Evolutionary conservation across 2,888 invertebrate genomes (phyloP), one percentile per base, ranked within the genome.

Genomic region (Sturmia bella): DNA sequence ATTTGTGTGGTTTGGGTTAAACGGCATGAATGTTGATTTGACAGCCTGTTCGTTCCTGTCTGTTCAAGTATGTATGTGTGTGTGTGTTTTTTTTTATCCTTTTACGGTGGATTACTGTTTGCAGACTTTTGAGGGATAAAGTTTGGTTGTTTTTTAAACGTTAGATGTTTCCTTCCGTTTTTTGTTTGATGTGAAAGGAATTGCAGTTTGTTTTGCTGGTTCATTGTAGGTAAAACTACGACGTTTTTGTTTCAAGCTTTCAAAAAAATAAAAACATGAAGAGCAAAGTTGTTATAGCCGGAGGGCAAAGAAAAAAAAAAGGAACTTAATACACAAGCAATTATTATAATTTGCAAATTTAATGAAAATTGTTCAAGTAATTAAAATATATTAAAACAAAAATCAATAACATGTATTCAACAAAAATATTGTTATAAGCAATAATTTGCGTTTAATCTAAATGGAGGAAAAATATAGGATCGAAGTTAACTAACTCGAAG

Each of bases 251-350:
- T 75, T 52, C 6, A 21, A 37, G 5, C 32, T 9, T 32, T 32
- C 6, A 32, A 32, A 32, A 32, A 56, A 50, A 59, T 24, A 54
- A 37, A 54, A 59, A 56, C 32, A 45, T 63, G 32, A 27, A 50
- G 39, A 19, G 12, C 54, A 75, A 75, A 80, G 70, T 75, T 80
- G 70, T 75, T 75, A 70, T 69, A 64, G 80, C 69, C 66, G 39
- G 43, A 43, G 21, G 6, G 13, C 48, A 2, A n/a, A 39, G 39
- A 13, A 50, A 56, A 19, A 50, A 32, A 27, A 48, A 64, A 50
- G 64, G n/a, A 45, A 57, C 50, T 61, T 21, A 27, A 52, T 57
- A 68, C 41, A 41, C 69, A 57, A 57, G 9, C 73, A 82, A 64
- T 82, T 77, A 70, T 74, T 73, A 57, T 13, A 69, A 64, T 69